Percentiles rank a stretch among this genome's conserved stretches.
phyloP scores from a whole-genome alignment of 2,797 vertebrate genomes.

The Ctenopoma multispine region DNA sequence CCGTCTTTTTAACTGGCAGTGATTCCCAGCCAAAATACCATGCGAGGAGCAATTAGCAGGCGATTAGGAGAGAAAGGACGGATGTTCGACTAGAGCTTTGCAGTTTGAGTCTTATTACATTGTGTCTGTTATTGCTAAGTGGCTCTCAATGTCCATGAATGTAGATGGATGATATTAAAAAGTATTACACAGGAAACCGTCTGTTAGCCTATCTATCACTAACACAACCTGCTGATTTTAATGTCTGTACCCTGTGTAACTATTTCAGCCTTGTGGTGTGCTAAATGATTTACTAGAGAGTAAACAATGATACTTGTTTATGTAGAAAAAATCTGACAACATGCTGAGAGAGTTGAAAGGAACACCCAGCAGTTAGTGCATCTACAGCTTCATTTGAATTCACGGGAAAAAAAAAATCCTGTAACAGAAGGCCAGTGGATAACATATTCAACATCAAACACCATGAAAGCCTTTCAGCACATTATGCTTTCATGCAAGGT shows the following conservation, averaged over 20 bases:
- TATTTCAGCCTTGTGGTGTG: slow-evolving; percentile 6
- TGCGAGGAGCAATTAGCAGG: slow-evolving; percentile 25
- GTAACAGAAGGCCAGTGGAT: background rate
- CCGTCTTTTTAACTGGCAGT: slow-evolving; percentile 19
- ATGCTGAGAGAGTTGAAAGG: slow-evolving; percentile 10
- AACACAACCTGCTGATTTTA: background rate
- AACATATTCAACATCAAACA: slow-evolving; percentile 28
- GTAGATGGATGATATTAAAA: background rate
- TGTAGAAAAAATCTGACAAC: background rate
- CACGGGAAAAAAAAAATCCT: background rate
- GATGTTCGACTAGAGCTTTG: background rate
- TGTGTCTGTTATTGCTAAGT: slow-evolving; percentile 1
- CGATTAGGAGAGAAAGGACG: background rate
- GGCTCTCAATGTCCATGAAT: background rate
- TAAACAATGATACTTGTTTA: slow-evolving; percentile 1
- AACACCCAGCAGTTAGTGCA: background rate
- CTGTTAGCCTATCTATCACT: slow-evolving; percentile 5
- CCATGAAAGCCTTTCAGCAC: slow-evolving; percentile 18
- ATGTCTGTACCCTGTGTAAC: background rate
- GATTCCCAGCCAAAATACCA: slow-evolving; percentile 21
- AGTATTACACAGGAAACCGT: slow-evolving; percentile 20
- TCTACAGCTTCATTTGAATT: slow-evolving; percentile 12
- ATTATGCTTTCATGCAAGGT: slow-evolving; percentile 31
- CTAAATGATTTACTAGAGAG: background rate
- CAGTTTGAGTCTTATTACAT: background rate